These are phyloP conservation scores for Drosophila maculinotata DNA, from an alignment of 2,888 invertebrate genomes.

Conservation along the genomic window DNA sequence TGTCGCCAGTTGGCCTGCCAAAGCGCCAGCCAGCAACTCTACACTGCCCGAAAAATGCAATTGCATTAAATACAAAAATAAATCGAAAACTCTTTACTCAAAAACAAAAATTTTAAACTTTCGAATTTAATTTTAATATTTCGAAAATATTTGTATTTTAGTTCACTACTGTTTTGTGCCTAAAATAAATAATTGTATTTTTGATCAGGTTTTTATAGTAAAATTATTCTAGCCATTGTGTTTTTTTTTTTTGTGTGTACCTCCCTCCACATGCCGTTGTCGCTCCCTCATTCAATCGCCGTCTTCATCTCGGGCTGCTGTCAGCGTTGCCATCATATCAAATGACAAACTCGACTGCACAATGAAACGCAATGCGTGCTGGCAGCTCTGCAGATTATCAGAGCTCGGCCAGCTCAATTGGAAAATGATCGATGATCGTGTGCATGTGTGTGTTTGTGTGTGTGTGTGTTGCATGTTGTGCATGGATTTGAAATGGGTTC, in stretches of 20 bases:
- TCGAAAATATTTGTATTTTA: too few species aligned
- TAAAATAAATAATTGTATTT: too few species aligned
- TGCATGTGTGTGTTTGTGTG: not conserved
- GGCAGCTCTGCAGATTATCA: slow-evolving; percentile 63
- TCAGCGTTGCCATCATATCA: slow-evolving; percentile 77
- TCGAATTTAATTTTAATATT: too few species aligned
- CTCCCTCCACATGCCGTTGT: not conserved
- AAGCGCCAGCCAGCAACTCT: slow-evolving; percentile 29
- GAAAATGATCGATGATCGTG: slow-evolving; percentile 78
- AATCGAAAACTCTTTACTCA: too few species aligned
- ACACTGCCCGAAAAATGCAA: slow-evolving; percentile 14
- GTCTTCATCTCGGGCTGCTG: slow-evolving; percentile 59
- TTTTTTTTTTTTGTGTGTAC: not conserved
- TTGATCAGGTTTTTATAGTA: too few species aligned
- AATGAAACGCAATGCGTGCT: slow-evolving; percentile 48
- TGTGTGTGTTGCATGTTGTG: slow-evolving; percentile 11
- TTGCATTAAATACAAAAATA: too few species aligned
- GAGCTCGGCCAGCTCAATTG: slow-evolving; percentile 66
- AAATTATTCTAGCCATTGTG: too few species aligned
- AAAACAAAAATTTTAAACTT: too few species aligned
- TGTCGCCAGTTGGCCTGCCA: slow-evolving; percentile 41
- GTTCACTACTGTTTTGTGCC: too few species aligned
- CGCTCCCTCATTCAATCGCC: slow-evolving; percentile 24
- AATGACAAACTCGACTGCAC: slow-evolving; percentile 74
- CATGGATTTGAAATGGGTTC: slow-evolving; percentile 55